Conservation (phyloP, 2,113 vertebrate species). For the Pachycephala philippinensis region DNA sequence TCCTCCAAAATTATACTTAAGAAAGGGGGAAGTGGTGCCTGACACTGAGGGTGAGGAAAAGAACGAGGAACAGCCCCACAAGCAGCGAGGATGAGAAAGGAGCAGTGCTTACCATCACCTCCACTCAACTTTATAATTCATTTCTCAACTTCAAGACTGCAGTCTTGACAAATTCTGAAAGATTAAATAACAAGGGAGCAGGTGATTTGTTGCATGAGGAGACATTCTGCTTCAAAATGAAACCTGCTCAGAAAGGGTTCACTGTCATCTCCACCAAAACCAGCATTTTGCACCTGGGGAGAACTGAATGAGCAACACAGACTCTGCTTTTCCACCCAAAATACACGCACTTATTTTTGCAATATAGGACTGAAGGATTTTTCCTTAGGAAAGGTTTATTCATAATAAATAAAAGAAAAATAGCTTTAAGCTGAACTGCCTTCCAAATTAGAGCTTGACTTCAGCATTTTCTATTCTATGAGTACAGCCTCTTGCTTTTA, state of each 20-base stretch:
- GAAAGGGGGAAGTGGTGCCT: background rate
- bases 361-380: background rate
- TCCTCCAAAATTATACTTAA: rapidly evolving
- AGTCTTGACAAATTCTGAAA: background rate
- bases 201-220: background rate
- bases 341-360: background rate
- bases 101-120: background rate
- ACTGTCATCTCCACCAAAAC: background rate
- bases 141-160: background rate
- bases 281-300: background rate
- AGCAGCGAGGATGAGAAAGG: background rate
- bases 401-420: constrained; percentile 18
- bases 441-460: constrained; percentile 11
- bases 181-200: background rate
- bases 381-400: background rate
- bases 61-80: rapidly evolving
- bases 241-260: background rate
- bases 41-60: background rate
- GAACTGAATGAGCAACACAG: background rate
- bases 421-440: background rate
- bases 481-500: background rate
- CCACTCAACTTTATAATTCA: background rate
- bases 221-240: background rate
- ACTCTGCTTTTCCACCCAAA: background rate
- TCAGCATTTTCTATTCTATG: background rate